A percentile compares a stretch with the other conserved stretches of the same genome.
These are phyloP conservation scores for Grapholita molesta DNA, from an alignment of 1,140 invertebrate species.

Conservation along the genomic window DNA sequence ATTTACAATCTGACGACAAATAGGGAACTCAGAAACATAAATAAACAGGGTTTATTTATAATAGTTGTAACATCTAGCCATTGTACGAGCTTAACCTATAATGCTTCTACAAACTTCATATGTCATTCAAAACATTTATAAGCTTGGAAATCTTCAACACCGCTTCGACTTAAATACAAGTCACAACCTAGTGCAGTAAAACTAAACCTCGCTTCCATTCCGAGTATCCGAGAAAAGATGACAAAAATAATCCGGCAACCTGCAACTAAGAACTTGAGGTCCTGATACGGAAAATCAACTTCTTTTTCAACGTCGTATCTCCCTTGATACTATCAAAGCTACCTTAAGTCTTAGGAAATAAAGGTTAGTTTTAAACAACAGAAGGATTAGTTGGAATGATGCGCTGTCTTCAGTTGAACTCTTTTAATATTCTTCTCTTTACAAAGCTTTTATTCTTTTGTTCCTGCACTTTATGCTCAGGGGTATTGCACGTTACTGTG, in stretches of 20 bases:
- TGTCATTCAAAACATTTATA: no score
- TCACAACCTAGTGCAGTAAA: background rate
- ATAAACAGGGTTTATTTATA: no score
- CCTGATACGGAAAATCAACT: background rate
- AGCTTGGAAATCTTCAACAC: no score
- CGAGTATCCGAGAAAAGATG: background rate
- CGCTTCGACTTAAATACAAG: background rate
- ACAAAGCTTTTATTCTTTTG: conserved; percentile 14
- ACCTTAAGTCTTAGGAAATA: background rate
- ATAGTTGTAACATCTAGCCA: no score
- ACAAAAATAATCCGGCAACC: background rate
- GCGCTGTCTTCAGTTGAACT: background rate
- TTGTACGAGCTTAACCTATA: no score
- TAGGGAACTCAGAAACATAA: no score
- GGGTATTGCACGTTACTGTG: background rate
- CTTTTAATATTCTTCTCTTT: conserved; percentile 11
- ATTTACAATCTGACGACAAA: no score
- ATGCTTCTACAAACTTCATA: no score
- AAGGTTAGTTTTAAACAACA: background rate
- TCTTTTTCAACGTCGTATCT: background rate
- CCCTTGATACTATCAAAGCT: background rate
- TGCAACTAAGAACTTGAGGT: background rate
- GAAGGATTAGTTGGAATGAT: background rate
- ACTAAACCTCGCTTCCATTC: background rate
- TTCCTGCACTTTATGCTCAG: conserved; percentile 4